Evolutionary conservation across 2,113 vertebrate species (phyloP).

Genomic region (Mola mola): DNA sequence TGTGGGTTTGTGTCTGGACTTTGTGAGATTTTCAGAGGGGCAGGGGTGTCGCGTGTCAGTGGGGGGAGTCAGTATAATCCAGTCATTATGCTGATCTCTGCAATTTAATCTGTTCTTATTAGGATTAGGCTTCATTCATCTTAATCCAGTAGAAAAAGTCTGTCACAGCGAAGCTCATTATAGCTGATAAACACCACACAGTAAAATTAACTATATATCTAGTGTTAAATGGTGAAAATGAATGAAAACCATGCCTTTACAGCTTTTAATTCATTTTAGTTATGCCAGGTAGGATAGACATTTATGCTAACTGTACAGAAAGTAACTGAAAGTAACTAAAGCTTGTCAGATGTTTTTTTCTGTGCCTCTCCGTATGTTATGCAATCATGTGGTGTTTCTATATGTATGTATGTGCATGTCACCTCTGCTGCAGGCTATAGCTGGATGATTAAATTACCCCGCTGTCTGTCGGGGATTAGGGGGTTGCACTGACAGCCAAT

Average conservation of each 20-base stretch:
- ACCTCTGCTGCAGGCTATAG: constrained; percentile 45
- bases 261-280: neutral
- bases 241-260: neutral
- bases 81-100: constrained; percentile 63
- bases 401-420: neutral
- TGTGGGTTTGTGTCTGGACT: constrained; percentile 4
- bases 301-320: neutral
- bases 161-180: constrained; percentile 16
- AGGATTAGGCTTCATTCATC: constrained; percentile 63
- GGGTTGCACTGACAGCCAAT: constrained; percentile 58
- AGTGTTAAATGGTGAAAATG: no score
- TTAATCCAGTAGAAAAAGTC: constrained; percentile 61
- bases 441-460: constrained; percentile 69
- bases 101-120: constrained; percentile 66
- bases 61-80: constrained; percentile 53
- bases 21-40: neutral
- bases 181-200: constrained; percentile 25
- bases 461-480: constrained; percentile 59
- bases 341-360: neutral
- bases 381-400: constrained; percentile 2
- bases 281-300: no score
- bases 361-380: neutral
- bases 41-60: constrained; percentile 22
- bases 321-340: neutral
- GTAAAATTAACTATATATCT: neutral